Evolutionary conservation across 2,888 invertebrate species (phyloP), one percentile per base, ranked within the genome.

Genomic region (Caenorhabditis sinica): DNA sequence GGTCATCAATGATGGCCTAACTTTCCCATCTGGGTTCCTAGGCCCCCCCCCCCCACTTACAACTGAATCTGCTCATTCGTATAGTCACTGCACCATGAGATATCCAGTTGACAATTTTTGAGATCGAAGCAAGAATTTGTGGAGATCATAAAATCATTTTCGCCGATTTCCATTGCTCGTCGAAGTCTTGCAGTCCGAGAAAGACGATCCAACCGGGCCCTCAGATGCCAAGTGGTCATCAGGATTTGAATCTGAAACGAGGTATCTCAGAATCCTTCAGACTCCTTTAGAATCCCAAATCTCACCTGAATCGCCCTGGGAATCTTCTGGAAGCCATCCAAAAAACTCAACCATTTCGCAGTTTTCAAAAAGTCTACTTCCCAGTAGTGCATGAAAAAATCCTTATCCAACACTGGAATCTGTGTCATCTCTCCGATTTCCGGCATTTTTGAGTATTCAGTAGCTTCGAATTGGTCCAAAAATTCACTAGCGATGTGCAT

Each of bases 261-360:
- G n/a, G 17, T 30, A 17, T 13, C 15, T 56, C 23, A 56, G 13
- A 30, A 30, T 28, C 1, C 5, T n/a, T 11, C n/a, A 0, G 28
- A 33, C 17, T 20, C 0, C 2, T 25, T n/a, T 33, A 33, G 23
- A 51, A 51, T 45, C 20, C 49, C 28, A 43, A 43, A 45, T 15
- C 49, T 61, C 40, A 75, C 86, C 74, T 86, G 82, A 20, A 84
- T 75, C 1, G 65, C 66, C 11, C 68, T 40, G 5, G 86, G 84
- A 6, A 86, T 40, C 4, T 30, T 20, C 9, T 61, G 61, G 25
- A 86, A 86, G 6, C 77, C 83, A 25, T 74, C 69, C 28, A 82
- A 73, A 60, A 73, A 66, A 51, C 66, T 69, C 66, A 83, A 30
- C 84, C 84, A 86, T 56, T 80, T 77, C 15, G 82, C 84, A 28